Evolutionary conservation across 2,113 vertebrate genomes (phyloP).

Genomic region (Gallinago paraguaiae): DNA sequence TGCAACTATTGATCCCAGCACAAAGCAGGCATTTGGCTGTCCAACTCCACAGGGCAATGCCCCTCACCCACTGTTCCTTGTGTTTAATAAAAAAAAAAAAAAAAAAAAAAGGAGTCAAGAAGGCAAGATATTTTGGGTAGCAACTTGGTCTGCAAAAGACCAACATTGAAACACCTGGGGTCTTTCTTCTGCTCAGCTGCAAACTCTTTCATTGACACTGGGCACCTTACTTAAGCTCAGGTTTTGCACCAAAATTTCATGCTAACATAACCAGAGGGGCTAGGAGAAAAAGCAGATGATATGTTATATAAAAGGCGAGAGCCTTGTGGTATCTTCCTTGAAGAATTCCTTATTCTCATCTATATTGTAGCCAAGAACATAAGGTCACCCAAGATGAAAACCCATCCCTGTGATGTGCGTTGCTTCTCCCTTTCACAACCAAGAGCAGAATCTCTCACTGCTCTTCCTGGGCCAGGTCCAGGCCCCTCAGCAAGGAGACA

Average conservation of each 20-base stretch:
- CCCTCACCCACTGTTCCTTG: background rate
- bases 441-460: background rate
- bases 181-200: background rate
- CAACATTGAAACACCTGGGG: background rate
- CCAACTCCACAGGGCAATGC: background rate
- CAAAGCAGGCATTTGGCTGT: background rate
- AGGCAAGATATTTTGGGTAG: no score
- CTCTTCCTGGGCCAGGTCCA: background rate
- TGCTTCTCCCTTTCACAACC: background rate
- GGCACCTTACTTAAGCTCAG: background rate
- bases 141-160: background rate
- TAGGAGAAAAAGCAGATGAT: background rate
- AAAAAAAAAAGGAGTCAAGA: fast-evolving
- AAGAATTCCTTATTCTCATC: background rate
- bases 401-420: no score
- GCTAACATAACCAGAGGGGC: background rate
- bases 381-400: background rate
- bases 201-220: background rate
- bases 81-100: background rate
- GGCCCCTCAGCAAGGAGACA: background rate
- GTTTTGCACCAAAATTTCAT: background rate
- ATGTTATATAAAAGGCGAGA: background rate
- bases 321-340: background rate
- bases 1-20: background rate
- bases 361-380: background rate